A percentile compares a stretch with the other conserved stretches of the same genome.
Evolutionary conservation across 2,888 invertebrate genomes (phyloP).

Genomic region (Pachymerium ferrugineum): DNA sequence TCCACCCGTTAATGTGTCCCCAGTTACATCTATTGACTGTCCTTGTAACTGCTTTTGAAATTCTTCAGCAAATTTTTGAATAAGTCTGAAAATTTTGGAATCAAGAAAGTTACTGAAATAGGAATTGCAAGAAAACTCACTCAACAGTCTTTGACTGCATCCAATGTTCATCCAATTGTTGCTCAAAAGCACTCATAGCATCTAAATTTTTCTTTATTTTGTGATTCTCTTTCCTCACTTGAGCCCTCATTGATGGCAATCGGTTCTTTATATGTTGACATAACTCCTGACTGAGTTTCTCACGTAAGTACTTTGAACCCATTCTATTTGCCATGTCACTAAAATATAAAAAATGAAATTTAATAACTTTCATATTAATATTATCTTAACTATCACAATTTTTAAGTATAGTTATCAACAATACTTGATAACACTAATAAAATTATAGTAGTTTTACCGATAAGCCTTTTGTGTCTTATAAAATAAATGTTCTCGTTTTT

Average conservation of each 20-base stretch:
- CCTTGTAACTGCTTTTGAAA: not conserved
- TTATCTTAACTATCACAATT: too few relatives aligned
- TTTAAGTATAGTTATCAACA: too few relatives aligned
- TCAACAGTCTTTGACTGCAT: not conserved
- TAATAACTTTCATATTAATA: too few relatives aligned
- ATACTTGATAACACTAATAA: too few relatives aligned
- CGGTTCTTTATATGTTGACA: slow-evolving; percentile 2
- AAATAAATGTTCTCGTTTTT: slow-evolving; percentile 15
- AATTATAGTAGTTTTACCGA: too few relatives aligned
- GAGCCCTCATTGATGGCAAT: not conserved
- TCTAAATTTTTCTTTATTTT: not conserved
- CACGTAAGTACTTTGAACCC: slow-evolving; percentile 25
- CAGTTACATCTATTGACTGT: not conserved
- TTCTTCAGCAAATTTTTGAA: not conserved
- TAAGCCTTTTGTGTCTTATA: slow-evolving; percentile 1
- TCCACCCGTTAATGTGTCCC: not conserved
- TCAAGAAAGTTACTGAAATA: not conserved
- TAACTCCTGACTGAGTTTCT: not conserved
- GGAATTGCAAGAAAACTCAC: not conserved
- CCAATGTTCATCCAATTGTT: not conserved
- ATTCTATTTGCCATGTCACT: slow-evolving; percentile 12
- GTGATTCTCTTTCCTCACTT: not conserved
- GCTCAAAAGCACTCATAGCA: not conserved
- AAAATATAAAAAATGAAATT: not conserved
- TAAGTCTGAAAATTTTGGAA: not conserved